Conservation (phyloP, 2,888 invertebrate species). For the Prenolepis imparis region DNA sequence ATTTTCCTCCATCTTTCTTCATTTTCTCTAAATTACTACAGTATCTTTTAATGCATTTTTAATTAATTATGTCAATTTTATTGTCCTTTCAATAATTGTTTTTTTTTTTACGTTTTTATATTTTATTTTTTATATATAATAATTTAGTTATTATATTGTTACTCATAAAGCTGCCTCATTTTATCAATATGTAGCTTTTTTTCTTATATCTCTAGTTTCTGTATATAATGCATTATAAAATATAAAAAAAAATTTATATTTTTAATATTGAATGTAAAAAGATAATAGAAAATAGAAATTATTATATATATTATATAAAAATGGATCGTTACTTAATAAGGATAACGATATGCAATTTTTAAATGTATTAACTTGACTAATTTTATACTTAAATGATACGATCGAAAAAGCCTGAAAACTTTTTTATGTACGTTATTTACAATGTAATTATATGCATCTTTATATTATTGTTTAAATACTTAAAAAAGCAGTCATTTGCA, state of each 20-base stretch:
- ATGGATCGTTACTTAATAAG: neutral
- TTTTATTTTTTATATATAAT: too few species aligned
- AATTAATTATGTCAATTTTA: neutral
- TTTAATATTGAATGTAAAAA: neutral
- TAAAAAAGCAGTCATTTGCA: neutral
- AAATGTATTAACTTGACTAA: neutral
- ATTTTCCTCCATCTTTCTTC: neutral
- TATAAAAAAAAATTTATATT: neutral
- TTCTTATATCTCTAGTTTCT: neutral
- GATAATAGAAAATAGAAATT: neutral
- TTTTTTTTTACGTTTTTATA: too few species aligned
- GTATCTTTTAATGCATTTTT: neutral
- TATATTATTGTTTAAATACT: slow-evolving; percentile 3
- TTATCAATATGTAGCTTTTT: neutral
- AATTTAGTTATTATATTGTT: too few species aligned
- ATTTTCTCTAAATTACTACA: neutral
- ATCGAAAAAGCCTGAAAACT: neutral
- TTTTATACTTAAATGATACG: neutral
- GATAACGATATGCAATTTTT: neutral
- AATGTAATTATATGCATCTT: neutral
- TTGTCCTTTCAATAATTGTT: neutral
- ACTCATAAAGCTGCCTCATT: too few species aligned
- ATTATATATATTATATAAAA: neutral
- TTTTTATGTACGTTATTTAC: neutral
- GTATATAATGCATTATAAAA: neutral